Conservation (phyloP, 2,113 vertebrate species). For the Antechinus stuartii region DNA sequence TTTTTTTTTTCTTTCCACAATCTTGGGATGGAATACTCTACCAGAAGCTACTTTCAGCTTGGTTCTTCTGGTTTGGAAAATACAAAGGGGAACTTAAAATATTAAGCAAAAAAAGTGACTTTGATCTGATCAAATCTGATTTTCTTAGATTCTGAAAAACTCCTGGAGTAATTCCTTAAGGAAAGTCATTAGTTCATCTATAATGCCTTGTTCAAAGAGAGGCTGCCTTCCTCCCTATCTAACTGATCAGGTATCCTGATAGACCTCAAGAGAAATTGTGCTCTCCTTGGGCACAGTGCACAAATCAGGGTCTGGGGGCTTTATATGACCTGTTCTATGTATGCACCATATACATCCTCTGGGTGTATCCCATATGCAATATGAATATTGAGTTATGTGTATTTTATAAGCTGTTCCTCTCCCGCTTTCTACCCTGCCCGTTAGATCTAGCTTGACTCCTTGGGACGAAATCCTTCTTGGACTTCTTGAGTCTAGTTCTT, state of each 20-base stretch:
- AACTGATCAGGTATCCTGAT: constrained; percentile 47
- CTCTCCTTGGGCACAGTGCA: constrained; percentile 60
- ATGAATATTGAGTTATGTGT: constrained; percentile 44
- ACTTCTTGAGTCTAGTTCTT: constrained; percentile 55
- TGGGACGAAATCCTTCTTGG: constrained; percentile 46
- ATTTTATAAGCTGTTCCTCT: constrained; percentile 26
- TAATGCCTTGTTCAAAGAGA: neutral
- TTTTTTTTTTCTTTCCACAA: constrained; percentile 28
- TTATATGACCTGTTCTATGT: constrained; percentile 64
- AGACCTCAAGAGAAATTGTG: constrained; percentile 64
- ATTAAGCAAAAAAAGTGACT: constrained; percentile 10
- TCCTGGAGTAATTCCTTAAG: constrained; percentile 64
- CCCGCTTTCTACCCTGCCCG: constrained; percentile 8
- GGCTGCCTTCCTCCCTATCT: constrained; percentile 67
- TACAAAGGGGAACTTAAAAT: constrained; percentile 40
- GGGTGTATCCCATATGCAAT: constrained; percentile 55
- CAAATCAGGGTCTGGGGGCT: constrained; percentile 68
- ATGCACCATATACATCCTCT: constrained; percentile 44
- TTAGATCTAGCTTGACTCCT: constrained; percentile 49
- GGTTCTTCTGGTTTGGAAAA: constrained; percentile 34
- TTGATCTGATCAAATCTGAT: constrained; percentile 51
- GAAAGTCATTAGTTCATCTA: constrained; percentile 37
- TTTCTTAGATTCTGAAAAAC: constrained; percentile 44
- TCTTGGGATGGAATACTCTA: constrained; percentile 40
- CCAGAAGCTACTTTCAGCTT: constrained; percentile 50